Conservation (phyloP, 2,888 invertebrate species). For the Melieria omissa region DNA sequence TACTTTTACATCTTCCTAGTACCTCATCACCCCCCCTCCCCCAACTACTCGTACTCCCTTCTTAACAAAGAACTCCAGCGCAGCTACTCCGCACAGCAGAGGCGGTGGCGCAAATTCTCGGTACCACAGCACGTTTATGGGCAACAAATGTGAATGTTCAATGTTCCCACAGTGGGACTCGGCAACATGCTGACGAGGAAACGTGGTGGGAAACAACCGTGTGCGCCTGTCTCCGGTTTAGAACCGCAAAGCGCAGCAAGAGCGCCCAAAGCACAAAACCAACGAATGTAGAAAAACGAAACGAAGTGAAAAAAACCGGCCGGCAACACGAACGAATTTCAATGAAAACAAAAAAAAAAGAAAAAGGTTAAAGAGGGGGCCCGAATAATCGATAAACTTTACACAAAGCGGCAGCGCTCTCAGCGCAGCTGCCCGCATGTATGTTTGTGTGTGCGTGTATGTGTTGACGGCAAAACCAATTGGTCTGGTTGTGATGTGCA, state of each 20-base stretch:
- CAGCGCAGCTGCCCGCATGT: neutral
- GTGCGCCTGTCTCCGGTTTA: too few relatives aligned
- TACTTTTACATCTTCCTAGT: too few relatives aligned
- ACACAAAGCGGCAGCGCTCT: conserved; percentile 1
- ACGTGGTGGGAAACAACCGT: neutral
- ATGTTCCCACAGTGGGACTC: neutral
- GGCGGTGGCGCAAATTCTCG: too few relatives aligned
- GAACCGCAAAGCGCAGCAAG: neutral
- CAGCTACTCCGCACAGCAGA: too few relatives aligned
- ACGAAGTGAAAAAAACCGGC: conserved; percentile 26
- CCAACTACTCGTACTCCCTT: too few relatives aligned
- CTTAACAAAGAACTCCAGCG: too few relatives aligned
- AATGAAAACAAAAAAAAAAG: conserved; percentile 26
- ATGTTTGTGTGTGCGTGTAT: conserved; percentile 1
- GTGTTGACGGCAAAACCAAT: neutral
- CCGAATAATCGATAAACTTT: conserved; percentile 27
- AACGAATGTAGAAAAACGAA: neutral
- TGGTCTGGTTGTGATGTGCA: neutral
- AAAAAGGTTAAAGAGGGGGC: conserved; percentile 12
- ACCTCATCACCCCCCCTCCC: too few relatives aligned
- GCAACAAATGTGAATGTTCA: too few relatives aligned
- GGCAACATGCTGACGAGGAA: neutral
- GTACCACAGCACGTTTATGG: too few relatives aligned
- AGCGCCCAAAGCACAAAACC: neutral
- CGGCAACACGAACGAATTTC: conserved; percentile 37